phyloP scores from a whole-genome alignment of 2,797 vertebrate genomes.

The Emys orbicularis region DNA sequence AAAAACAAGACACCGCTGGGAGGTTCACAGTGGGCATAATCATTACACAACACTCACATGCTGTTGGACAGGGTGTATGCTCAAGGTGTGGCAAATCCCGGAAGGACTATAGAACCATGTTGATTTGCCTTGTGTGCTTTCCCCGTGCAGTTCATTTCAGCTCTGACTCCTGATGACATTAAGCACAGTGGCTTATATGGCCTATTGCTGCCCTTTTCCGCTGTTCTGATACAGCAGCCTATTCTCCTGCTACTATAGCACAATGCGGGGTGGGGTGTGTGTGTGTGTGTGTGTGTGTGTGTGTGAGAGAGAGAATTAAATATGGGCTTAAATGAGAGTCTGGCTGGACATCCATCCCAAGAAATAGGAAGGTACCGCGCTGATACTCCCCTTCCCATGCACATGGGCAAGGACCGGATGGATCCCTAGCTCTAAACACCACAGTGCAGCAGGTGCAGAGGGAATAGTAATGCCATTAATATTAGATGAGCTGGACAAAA shows the following conservation, averaged over 20 bases:
- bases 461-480: not conserved
- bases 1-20: not conserved
- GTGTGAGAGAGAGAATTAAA: not conserved
- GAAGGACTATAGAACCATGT: fast-evolving
- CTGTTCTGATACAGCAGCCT: not conserved
- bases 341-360: not conserved
- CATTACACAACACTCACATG: not conserved
- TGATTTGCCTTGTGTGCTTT: not conserved
- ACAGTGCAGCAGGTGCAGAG: not conserved
- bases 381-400: not conserved
- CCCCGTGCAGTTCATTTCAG: fast-evolving
- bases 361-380: fast-evolving
- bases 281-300: not conserved
- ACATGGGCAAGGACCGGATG: not conserved
- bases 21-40: not conserved
- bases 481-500: slow-evolving; percentile 18
- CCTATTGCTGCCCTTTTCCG: not conserved
- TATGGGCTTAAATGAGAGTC: not conserved
- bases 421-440: not conserved
- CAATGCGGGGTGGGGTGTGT: not conserved
- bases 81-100: not conserved
- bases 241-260: not conserved
- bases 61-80: not conserved
- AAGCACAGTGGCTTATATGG: not conserved
- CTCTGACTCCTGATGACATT: fast-evolving